Evolutionary conservation across 2,797 vertebrate genomes (phyloP), one percentile per base, ranked within the genome.

Genomic region (Acridotheres tristis): DNA sequence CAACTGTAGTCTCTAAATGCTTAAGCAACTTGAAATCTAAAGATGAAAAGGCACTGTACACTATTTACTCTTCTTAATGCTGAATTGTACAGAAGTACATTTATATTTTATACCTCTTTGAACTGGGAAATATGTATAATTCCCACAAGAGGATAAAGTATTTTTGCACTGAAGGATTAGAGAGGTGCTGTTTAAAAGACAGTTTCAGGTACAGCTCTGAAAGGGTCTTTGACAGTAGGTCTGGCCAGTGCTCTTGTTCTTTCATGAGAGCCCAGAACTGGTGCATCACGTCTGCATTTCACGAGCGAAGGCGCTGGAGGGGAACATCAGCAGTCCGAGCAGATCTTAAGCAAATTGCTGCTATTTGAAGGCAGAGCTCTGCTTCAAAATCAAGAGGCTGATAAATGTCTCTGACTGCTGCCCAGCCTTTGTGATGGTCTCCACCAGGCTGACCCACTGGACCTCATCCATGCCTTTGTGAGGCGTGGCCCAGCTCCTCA

Each of bases 61-160:
- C 94, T 96, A 96, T 96, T 96, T 97, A 97, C 94, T 94, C 74
- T 92, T 90, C 93, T 94, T 96, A 96, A 94, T 94, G 91, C 89
- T 90, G 93, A 95, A 96, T 95, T 96, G 96, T 93, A 93, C 96
- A 95, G 88, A 96, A 94, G 47, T 93, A 93, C 94, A 94, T 97
- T 91, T 96, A 94, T 97, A 96, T 96, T 96, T 97, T 90, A 94
- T 94, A 93, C 59, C 50, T 81, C 88, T 93, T 94, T 96, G 93
- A 96, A 95, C 96, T 94, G 88, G 48, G 88, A 94, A 96, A 97
- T 93, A 85, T 62, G 62, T 92, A 85, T 96, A 94, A 96, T 94
- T 96, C 91, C 88, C 96, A 89, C 91, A 92, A 93, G 85, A 96
- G 95, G 93, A 95, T 96, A 65, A 96, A 96, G 85, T 85, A 93